A percentile compares a stretch with the other conserved stretches of the same genome.
These are phyloP conservation scores for Tamias sibiricus DNA, from an alignment of 2,113 vertebrate genomes.

Conservation along the genomic window DNA sequence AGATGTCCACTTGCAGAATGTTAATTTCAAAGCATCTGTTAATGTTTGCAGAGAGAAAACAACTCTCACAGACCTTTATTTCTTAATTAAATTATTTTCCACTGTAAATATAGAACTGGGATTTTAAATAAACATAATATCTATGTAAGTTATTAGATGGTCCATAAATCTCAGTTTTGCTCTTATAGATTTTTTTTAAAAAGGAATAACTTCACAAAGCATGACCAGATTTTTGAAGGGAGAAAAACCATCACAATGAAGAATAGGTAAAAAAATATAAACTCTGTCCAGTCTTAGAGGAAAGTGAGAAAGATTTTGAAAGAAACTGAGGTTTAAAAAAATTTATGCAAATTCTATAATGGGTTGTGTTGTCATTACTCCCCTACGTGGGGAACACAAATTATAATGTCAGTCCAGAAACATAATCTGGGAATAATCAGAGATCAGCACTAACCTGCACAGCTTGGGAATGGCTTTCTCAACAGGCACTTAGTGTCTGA, in stretches of 20 bases:
- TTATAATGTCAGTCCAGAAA: constrained; percentile 28
- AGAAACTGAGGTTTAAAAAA: neutral
- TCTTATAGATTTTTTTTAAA: neutral
- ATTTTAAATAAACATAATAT: constrained; percentile 14
- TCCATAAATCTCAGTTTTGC: neutral
- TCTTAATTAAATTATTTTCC: constrained; percentile 35
- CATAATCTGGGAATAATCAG: constrained; percentile 31
- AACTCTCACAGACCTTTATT: neutral
- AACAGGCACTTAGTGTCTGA: neutral
- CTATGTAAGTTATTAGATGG: neutral
- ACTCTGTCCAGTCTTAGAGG: neutral
- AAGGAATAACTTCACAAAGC: neutral
- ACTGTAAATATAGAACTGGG: neutral
- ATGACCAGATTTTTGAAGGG: neutral
- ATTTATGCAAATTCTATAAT: neutral
- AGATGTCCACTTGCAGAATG: neutral
- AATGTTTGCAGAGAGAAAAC: constrained; percentile 16
- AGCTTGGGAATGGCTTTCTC: constrained; percentile 61
- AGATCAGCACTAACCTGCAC: neutral
- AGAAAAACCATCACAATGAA: neutral
- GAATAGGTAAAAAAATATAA: neutral
- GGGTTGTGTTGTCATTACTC: neutral
- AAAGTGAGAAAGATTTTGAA: constrained; percentile 1
- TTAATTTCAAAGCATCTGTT: constrained; percentile 41
- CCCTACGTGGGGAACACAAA: neutral